Base-by-base conservation (phyloP, 2,797 vertebrate genomes). In the Psittacula derbiana region DNA sequence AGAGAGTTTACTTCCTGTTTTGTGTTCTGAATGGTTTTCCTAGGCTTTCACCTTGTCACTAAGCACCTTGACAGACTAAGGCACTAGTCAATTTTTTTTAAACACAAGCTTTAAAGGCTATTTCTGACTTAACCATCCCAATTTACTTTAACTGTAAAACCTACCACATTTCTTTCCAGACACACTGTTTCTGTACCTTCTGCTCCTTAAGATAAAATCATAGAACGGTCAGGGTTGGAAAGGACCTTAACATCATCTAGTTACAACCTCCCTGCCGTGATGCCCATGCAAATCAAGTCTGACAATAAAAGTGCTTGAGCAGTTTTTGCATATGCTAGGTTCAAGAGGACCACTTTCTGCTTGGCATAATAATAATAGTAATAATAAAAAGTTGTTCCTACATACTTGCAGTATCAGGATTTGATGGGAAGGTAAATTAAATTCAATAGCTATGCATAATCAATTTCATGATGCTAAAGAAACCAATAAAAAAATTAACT, bases 1-100 rank as follows among this genome's bases (percentile, higher is more conserved):
- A 49, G 7, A 44, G 8, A 40, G 23, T 64, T 79, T 47, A 41
- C 69, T 20, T 82, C n/a, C 17, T 33, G 4, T 49, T 88, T 65
- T 0, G 0, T 72, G 85, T 85, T 55, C 33, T 9, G 4, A 79
- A 57, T 0, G 0, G 14, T 85, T 75, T 81, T 92, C 8, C 33
- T 64, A 53, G 20, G 31, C 23, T 60, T 80, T 47, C 25, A 49
- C 18, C 12, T 38, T 57, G 16, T n/a, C n/a, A 65, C 28, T 57
- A 15, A 57, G 53, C 55, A 33, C 14, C 55, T 15, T 57, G 21
- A 43, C 10, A 44, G 16, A 57, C 36, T 27, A n/a, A 7, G 21
- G 11, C n/a, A 16, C 33, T 1, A 1, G 1, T 10, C 38, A 52
- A 10, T 1, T 53, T 73, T 58, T 73, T 60, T 9, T 38, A 28